Conservation (phyloP, 2,888 invertebrate genomes). For the Nemotelus nigrinus region DNA sequence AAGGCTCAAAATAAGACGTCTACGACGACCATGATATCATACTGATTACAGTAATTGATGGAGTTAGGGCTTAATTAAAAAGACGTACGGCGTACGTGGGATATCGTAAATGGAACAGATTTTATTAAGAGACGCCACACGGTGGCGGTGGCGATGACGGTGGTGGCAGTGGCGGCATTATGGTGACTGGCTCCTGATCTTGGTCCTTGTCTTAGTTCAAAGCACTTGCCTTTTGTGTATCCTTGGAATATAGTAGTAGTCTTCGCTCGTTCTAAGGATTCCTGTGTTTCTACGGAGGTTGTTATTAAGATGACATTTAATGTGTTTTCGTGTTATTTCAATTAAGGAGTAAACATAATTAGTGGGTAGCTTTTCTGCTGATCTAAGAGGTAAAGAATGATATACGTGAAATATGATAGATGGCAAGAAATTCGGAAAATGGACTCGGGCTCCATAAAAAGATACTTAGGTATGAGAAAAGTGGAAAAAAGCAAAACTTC, state of each 20-base stretch:
- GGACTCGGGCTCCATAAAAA: too few relatives aligned
- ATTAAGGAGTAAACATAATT: slow-evolving; percentile 52
- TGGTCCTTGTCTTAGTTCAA: background rate
- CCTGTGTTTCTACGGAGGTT: slow-evolving; percentile 45
- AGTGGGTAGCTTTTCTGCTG: slow-evolving; percentile 40
- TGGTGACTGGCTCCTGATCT: slow-evolving; percentile 17
- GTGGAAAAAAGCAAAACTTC: too few relatives aligned
- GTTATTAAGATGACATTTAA: slow-evolving; percentile 52
- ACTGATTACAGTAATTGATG: slow-evolving; percentile 51
- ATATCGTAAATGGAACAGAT: slow-evolving; percentile 52
- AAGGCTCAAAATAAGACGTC: slow-evolving; percentile 25
- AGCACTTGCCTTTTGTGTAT: background rate
- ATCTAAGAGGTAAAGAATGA: background rate
- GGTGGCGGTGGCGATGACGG: background rate
- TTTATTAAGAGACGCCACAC: slow-evolving; percentile 49
- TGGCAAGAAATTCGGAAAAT: background rate
- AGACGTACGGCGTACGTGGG: slow-evolving; percentile 51
- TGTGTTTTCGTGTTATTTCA: slow-evolving; percentile 52
- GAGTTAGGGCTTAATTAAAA: slow-evolving; percentile 51
- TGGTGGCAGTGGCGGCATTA: background rate
- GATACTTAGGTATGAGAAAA: too few relatives aligned
- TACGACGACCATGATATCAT: slow-evolving; percentile 36
- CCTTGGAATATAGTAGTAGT: slow-evolving; percentile 4
- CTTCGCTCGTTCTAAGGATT: background rate
- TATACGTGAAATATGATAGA: background rate